These are phyloP conservation scores for Tricholaema leucomelas DNA, from an alignment of 2,113 vertebrate species.

Conservation along the genomic window DNA sequence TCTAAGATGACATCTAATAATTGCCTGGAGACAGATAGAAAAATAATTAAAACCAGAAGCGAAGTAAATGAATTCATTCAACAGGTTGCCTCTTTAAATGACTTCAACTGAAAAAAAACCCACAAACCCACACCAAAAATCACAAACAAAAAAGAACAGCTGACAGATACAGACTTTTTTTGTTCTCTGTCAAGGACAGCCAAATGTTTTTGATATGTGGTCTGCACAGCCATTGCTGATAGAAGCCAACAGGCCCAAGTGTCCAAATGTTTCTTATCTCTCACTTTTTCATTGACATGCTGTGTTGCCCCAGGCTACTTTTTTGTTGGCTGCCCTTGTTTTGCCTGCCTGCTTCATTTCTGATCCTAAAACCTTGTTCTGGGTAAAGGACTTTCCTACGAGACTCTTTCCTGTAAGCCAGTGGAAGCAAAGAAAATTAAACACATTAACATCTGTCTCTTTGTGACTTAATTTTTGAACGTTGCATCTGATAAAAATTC, in stretches of 20 bases:
- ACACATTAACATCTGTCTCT: background rate
- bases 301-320: conserved; percentile 24
- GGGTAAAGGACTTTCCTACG: conserved; percentile 15
- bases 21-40: background rate
- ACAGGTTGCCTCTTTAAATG: background rate
- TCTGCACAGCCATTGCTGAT: conserved; percentile 43
- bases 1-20: background rate
- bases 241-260: conserved; percentile 54
- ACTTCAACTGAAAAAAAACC: background rate
- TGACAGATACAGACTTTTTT: background rate
- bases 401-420: background rate
- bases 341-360: conserved; percentile 13
- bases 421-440: background rate
- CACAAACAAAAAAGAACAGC: background rate
- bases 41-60: background rate
- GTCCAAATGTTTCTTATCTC: conserved; percentile 64
- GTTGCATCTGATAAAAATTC: background rate
- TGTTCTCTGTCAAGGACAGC: conserved; percentile 38
- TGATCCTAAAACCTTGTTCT: conserved; percentile 23
- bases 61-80: background rate
- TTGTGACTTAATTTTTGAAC: background rate
- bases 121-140: too few relatives aligned
- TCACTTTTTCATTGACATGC: conserved; percentile 35
- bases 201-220: conserved; percentile 47
- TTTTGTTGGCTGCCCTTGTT: conserved; percentile 47